phyloP scores from a whole-genome alignment of 1,140 invertebrate genomes.

The Drosophila mauritiana region DNA sequence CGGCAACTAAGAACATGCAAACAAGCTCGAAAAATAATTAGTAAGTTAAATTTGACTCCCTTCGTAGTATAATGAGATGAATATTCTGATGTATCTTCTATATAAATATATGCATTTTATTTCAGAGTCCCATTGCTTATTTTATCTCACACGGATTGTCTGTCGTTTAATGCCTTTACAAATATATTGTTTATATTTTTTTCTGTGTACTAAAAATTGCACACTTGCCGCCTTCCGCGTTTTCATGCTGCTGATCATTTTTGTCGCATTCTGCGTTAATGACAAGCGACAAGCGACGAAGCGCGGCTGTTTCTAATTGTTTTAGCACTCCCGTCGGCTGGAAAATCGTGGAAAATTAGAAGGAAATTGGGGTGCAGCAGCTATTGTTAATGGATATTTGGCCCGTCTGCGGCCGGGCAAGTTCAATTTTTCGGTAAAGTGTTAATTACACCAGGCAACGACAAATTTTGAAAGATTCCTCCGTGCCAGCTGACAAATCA shows the following conservation, averaged over 20 bases:
- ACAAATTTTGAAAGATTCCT: slow-evolving; percentile 66
- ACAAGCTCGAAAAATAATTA: neutral
- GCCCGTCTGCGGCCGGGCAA: slow-evolving; percentile 29
- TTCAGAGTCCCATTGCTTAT: no score
- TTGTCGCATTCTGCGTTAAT: slow-evolving; percentile 66
- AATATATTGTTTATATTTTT: neutral
- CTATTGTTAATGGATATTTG: slow-evolving; percentile 55
- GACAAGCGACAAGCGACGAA: slow-evolving; percentile 58
- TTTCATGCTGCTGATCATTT: slow-evolving; percentile 46
- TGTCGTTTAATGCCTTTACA: no score
- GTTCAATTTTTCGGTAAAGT: slow-evolving; percentile 56
- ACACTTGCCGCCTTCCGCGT: slow-evolving; percentile 27
- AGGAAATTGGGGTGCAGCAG: slow-evolving; percentile 27
- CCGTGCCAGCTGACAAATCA: slow-evolving; percentile 50
- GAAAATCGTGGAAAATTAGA: slow-evolving; percentile 9
- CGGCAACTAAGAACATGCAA: no score
- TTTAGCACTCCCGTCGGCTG: slow-evolving; percentile 53
- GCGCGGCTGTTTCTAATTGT: slow-evolving; percentile 80
- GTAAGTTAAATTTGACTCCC: no score
- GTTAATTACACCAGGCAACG: slow-evolving; percentile 66
- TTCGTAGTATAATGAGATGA: no score
- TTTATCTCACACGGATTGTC: no score
- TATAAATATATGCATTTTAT: no score
- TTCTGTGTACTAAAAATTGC: slow-evolving; percentile 21
- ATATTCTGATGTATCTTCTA: no score